Percentiles rank a stretch among this genome's conserved stretches.
phyloP scores from a whole-genome alignment of 2,113 vertebrate species.

The Cinclus cinclus region DNA sequence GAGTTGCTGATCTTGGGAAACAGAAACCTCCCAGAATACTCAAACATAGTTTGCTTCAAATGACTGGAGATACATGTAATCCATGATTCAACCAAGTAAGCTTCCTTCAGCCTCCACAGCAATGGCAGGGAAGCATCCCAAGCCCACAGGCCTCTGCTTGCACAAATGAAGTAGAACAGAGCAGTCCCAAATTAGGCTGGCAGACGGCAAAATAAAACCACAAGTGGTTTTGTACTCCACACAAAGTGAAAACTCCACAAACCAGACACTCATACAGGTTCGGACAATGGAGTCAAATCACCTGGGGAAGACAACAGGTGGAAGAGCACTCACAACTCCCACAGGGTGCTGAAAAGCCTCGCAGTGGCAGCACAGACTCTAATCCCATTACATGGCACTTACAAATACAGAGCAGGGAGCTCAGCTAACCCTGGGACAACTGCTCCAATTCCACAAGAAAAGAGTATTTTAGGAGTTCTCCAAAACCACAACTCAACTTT shows the following conservation, averaged over 20 bases:
- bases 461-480: not conserved
- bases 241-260: not conserved
- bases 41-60: not conserved
- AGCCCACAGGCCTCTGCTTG: not conserved
- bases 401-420: not conserved
- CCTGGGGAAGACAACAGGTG: not conserved
- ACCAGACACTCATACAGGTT: not conserved
- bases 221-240: not conserved
- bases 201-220: not conserved
- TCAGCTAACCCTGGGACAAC: not conserved
- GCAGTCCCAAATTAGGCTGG: not conserved
- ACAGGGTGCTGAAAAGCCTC: not conserved
- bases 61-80: not conserved
- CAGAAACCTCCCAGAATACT: not conserved
- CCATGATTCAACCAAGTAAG: not conserved
- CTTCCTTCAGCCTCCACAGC: not conserved
- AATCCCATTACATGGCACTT: not conserved
- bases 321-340: not conserved
- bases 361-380: not conserved
- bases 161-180: fast-evolving
- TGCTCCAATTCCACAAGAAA: not conserved
- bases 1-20: not conserved
- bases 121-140: not conserved
- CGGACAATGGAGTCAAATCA: not conserved
- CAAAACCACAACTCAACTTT: not conserved